Evolutionary conservation across 2,797 vertebrate genomes (phyloP).

Genomic region (Eidolon dupreanum): DNA sequence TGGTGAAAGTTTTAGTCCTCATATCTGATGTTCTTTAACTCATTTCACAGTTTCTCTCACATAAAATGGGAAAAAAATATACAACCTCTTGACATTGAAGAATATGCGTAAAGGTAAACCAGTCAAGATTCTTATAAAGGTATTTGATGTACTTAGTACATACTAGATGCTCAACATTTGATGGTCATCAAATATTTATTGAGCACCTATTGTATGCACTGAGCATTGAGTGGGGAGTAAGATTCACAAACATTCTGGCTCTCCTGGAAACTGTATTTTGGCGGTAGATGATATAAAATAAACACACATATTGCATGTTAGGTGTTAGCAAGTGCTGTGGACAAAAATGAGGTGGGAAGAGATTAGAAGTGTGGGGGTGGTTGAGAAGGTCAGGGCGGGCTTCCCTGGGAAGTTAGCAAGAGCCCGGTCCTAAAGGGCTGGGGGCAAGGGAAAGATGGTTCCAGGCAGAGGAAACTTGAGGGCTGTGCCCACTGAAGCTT

Average conservation of each 20-base stretch:
- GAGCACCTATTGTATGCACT: neutral
- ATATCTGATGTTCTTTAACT: neutral
- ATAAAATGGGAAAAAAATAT: neutral
- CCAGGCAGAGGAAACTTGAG: neutral
- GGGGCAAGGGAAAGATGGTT: neutral
- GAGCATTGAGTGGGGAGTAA: neutral
- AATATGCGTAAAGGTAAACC: accelerated
- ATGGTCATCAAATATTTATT: accelerated
- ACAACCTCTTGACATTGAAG: accelerated
- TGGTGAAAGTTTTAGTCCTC: neutral
- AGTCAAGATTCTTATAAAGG: neutral
- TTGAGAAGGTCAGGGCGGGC: neutral
- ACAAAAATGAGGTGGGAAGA: neutral
- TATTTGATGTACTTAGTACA: accelerated
- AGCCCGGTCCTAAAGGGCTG: neutral
- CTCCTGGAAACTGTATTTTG: neutral
- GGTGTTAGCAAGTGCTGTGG: neutral
- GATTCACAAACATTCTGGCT: neutral
- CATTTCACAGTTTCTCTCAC: neutral
- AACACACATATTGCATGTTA: accelerated
- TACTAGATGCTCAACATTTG: accelerated
- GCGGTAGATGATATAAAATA: neutral
- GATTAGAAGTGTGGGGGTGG: neutral
- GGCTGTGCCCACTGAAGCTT: neutral
- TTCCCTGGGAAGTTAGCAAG: neutral